Evolutionary conservation across 2,888 invertebrate species (phyloP).

Genomic region (Tigriopus californicus): DNA sequence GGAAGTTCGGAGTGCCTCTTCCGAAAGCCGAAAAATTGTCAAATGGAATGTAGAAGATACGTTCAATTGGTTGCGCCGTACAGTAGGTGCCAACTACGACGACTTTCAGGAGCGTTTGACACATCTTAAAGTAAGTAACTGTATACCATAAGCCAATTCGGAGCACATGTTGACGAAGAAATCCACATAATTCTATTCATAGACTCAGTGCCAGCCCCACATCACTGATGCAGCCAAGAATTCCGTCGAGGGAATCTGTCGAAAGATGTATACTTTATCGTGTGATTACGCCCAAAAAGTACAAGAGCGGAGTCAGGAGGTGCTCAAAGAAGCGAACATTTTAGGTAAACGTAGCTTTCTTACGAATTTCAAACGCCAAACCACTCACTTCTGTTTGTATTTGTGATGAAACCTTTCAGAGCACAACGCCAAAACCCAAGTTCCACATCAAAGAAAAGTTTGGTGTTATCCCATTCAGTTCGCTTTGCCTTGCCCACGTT

Average conservation of each 20-base stretch:
- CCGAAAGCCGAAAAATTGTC: constrained; percentile 86
- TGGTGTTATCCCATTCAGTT: constrained; percentile 91
- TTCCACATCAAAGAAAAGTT: constrained; percentile 61
- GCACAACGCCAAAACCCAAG: constrained; percentile 29
- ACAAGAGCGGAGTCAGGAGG: constrained; percentile 59
- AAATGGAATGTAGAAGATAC: constrained; percentile 98
- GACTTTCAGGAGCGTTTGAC: constrained; percentile 74
- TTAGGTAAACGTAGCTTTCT: constrained; percentile 29
- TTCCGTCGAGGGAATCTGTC: constrained; percentile 84
- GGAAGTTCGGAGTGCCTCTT: constrained; percentile 73
- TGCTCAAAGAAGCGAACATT: constrained; percentile 73
- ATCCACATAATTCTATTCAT: no score
- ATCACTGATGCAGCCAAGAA: constrained; percentile 79
- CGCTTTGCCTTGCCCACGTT: constrained; percentile 60
- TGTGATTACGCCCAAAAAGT: constrained; percentile 80
- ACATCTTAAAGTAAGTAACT: constrained; percentile 46
- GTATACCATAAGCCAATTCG: no score
- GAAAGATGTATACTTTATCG: constrained; percentile 78
- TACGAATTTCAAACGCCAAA: no score
- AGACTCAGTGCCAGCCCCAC: constrained; percentile 86
- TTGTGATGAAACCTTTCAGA: constrained; percentile 19
- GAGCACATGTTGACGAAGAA: no score
- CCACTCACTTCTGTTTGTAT: no score
- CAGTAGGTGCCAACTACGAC: constrained; percentile 81
- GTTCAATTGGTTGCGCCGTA: constrained; percentile 80